Evolutionary conservation across 2,888 invertebrate genomes (phyloP), one percentile per base, ranked within the genome.

Genomic region (Abscondita cerata): DNA sequence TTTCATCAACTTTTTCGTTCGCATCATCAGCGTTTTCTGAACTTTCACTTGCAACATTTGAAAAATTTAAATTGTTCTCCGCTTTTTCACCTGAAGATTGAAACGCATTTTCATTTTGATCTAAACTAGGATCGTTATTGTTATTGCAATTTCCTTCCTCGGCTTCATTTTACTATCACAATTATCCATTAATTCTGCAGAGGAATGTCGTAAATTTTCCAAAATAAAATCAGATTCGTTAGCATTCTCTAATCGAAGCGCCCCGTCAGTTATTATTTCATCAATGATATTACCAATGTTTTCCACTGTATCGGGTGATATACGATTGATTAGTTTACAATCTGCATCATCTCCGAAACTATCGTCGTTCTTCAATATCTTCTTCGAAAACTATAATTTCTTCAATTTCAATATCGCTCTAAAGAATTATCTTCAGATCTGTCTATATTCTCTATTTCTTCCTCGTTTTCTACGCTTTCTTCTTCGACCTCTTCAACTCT

Each of bases 341-440:
- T 46, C 54, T 8, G 13, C 36, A 31, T 62, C 53, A 38, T 65
- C 63, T 18, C 60, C 60, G 2, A 18, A 12, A 16, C 18, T 34
- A 1, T 52, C 52, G n/a, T 48, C 31, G 2, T n/a, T 18, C 54
- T 34, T 64, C 62, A 48, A 13, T 36, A 15, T 56, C 55, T n/a
- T n/a, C n/a, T 20, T 50, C 52, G 48, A 68, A 59, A 34, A 66
- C 65, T 11, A 51, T 44, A 18, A 44, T 34, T 15, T 52, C 52
- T 18, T 52, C 38, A 1, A 18, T 52, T 38, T 31, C 31, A 4
- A 16, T 34, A 12, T 50, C 50, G 2, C n/a, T 52, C 38, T 11
- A 33, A 12, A 25, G 25, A 20, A 11, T 48, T 33, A 1, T 20
- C 41, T 41, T 52, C 58, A 18, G 13, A 20, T n/a, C 33, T 51